phyloP scores from a whole-genome alignment of 2,113 vertebrate species.

The Macquaria ambigua region DNA sequence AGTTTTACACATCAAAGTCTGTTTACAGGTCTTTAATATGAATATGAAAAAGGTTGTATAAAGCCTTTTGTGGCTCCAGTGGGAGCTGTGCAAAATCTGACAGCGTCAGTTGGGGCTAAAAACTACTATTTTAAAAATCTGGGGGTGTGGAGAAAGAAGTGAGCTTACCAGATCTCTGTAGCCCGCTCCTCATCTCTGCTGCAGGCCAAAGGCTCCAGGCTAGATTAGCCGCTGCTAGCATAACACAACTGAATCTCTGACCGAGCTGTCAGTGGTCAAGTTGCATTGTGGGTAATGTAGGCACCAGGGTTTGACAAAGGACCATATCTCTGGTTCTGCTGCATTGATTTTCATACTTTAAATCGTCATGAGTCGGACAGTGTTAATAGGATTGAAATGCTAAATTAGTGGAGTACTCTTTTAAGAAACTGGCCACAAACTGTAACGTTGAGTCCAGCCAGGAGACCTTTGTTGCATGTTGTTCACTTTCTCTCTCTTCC shows the following conservation, averaged over 20 bases:
- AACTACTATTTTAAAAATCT: neutral
- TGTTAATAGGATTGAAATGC: too few species aligned
- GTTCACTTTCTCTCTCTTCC: too few species aligned
- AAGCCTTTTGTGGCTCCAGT: neutral
- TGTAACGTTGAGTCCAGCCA: too few species aligned
- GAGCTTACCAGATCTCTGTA: neutral
- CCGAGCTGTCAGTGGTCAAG: neutral
- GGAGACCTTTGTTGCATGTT: too few species aligned
- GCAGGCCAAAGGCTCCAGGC: neutral
- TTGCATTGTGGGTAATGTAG: neutral
- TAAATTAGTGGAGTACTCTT: too few species aligned
- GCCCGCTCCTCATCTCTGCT: neutral
- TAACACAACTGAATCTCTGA: neutral
- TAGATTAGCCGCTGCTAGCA: neutral
- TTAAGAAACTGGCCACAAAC: too few species aligned
- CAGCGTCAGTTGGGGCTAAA: neutral
- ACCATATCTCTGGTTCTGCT: neutral
- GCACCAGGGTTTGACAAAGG: neutral
- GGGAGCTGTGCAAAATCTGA: neutral
- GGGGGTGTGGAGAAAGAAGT: neutral
- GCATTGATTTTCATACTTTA: neutral
- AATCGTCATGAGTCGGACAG: too few species aligned
- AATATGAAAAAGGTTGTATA: neutral
- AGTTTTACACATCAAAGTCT: neutral
- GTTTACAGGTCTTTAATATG: neutral